Base-by-base conservation (phyloP, 2,888 invertebrate species). In the Branchinecta sandiegonensis region DNA sequence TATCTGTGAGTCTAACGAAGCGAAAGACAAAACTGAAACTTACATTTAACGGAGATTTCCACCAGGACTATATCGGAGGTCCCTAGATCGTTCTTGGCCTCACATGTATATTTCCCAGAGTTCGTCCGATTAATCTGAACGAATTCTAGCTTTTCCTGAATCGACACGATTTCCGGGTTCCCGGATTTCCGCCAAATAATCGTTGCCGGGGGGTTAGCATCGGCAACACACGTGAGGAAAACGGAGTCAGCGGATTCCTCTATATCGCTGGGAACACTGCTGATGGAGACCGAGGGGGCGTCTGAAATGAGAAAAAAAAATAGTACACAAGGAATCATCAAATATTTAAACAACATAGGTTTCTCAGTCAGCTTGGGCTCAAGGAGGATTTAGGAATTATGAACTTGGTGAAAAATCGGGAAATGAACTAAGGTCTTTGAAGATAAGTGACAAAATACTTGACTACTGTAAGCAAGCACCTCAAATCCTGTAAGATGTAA, bases 21-120 rank as follows among this genome's bases (percentile, higher is more conserved):
- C 37, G 4, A 37, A 4, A 37, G 37, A 5, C 37, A 37, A 37
- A 37, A 37, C 6, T 37, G 37, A 37, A 6, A 17, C 56, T 86
- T 82, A 92, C 92, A 93, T 83, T 91, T 92, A 66, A 93, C 87
- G 77, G 91, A 90, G 72, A 93, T 83, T 77, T 89, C 87, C 72
- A 90, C 86, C 75, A 88, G 85, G 70, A 89, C 84, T 2, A 90
- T 87, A 75, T 89, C 88, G 66, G 90, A 90, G 73, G 86, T 86
- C 69, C 93, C 92, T 68, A 91, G 84, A 67, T 85, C 84, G 77
- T 93, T 93, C 76, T 88, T 84, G 8, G 91, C 91, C 76, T 89
- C 87, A 78, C 92, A 92, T 70, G 87, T 87, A 78, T 92, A 80
- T 78, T 77, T 81, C 70, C 78, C 82, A 68, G 81, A 80, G 81